Base-by-base conservation (phyloP, 1,140 invertebrate genomes). In the Drosophila equinoxialis region DNA sequence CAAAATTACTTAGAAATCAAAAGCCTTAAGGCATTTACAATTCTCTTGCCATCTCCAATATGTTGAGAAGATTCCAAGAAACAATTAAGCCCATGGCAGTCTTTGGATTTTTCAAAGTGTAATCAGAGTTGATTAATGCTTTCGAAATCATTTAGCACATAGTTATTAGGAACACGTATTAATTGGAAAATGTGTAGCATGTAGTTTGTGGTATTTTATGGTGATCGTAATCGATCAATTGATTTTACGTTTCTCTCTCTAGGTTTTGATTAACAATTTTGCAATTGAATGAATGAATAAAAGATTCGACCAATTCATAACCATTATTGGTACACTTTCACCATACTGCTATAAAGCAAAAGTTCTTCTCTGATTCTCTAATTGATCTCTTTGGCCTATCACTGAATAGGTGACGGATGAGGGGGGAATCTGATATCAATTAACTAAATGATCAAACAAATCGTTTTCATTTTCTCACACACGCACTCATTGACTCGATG, bases 391-490 rank as follows among this genome's bases (percentile, higher is more conserved):
- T 55, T 67, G 66, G 64, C 76, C 73, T 73, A 71, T 75, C 55
- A 42, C 42, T 51, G 75, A 82, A 77, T 79, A 14, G 20, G 35
- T 3, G 35, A 11, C 7, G 35, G 35, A 11, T 8, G 1, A 11
- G 8, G 35, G 35, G 35, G 8, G 45, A 51, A 51, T 69, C 58
- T 62, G 65, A 69, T 80, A 71, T 89, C 73, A 89, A 86, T 86
- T 89, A 70, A 84, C 41, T 82, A 67, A 77, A 86, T 68, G 80
- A 86, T 89, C 59, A 80, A 66, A 59, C 73, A 84, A 86, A 86
- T 83, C 79, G 68, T 63, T 79, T 74, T 41, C 26, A 71, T 55
- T 54, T 70, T 62, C 75, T 71, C 42, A 20, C 65, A 10, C 26
- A 62, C 11, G 10, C 14, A 20, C 14, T 1, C 45, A 23, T 8